Conservation (phyloP, 2,113 vertebrate genomes). For the Chaetodon auriga region DNA sequence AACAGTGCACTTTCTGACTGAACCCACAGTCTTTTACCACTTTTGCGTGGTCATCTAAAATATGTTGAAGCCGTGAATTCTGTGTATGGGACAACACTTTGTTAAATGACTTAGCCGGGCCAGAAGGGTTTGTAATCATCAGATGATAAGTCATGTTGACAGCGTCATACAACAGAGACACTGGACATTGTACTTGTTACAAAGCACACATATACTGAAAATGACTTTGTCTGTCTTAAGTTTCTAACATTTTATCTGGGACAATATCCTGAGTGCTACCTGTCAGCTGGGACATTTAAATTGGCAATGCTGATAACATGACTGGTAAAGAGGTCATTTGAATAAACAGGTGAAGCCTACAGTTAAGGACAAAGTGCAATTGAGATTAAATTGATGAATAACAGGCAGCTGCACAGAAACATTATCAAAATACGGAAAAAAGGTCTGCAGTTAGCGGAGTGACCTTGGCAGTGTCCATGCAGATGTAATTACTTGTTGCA, state of each 20-base stretch:
- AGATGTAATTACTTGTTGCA: neutral
- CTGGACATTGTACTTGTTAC: neutral
- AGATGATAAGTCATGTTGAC: neutral
- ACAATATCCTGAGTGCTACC: neutral
- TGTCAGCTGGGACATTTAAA: neutral
- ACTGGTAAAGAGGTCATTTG: neutral
- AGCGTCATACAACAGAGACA: too few species aligned
- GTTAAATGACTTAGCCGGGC: neutral
- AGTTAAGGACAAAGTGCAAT: neutral
- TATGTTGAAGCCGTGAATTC: neutral
- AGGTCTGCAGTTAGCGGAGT: neutral
- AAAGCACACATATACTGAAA: neutral
- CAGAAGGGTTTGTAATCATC: neutral
- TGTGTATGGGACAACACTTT: neutral
- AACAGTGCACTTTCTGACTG: neutral
- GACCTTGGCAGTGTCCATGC: neutral
- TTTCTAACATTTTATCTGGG: neutral
- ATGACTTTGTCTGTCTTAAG: neutral
- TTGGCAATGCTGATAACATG: neutral
- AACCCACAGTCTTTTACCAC: neutral
- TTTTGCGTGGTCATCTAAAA: neutral
- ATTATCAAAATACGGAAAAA: neutral
- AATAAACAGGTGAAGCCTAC: neutral
- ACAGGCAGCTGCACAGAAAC: neutral
- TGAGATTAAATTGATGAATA: neutral